These are phyloP conservation scores for Hemithea aestivaria DNA, from an alignment of 2,888 invertebrate species.

Conservation along the genomic window DNA sequence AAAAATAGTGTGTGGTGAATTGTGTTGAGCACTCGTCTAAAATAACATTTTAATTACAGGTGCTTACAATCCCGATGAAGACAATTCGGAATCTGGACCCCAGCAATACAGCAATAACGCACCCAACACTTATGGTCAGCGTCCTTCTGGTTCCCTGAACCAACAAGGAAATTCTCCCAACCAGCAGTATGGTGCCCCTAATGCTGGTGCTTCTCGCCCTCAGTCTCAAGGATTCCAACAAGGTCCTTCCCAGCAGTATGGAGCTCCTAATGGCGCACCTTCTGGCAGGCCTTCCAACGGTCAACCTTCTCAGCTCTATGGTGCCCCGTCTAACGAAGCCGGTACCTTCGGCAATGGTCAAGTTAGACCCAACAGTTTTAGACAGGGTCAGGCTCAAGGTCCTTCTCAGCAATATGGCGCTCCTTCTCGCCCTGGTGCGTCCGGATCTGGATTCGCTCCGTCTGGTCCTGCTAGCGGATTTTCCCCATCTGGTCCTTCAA, in stretches of 20 bases:
- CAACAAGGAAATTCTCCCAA: conserved; percentile 11
- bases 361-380: conserved; percentile 10
- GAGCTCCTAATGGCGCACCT: conserved; percentile 13
- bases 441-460: conserved; percentile 6
- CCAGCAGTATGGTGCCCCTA: conserved; percentile 18
- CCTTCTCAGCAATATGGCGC: conserved; percentile 22
- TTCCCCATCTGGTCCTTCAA: conserved; percentile 8
- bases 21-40: too few species aligned
- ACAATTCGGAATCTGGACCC: conserved; percentile 33
- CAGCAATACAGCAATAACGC: conserved; percentile 35
- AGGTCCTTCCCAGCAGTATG: conserved; percentile 24
- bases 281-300: conserved; percentile 11
- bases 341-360: conserved; percentile 7
- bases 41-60: too few species aligned
- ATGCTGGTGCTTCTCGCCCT: conserved; percentile 8
- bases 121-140: conserved; percentile 21
- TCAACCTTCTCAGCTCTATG: conserved; percentile 15
- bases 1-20: too few species aligned
- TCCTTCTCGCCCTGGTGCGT: conserved; percentile 14
- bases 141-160: conserved; percentile 14
- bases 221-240: conserved; percentile 15
- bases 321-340: conserved; percentile 11
- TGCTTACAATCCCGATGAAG: conserved; percentile 65
- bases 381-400: conserved; percentile 10
- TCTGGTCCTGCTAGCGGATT: conserved; percentile 13